phyloP scores from a whole-genome alignment of 2,113 vertebrate species.

The Halichoeres trimaculatus region DNA sequence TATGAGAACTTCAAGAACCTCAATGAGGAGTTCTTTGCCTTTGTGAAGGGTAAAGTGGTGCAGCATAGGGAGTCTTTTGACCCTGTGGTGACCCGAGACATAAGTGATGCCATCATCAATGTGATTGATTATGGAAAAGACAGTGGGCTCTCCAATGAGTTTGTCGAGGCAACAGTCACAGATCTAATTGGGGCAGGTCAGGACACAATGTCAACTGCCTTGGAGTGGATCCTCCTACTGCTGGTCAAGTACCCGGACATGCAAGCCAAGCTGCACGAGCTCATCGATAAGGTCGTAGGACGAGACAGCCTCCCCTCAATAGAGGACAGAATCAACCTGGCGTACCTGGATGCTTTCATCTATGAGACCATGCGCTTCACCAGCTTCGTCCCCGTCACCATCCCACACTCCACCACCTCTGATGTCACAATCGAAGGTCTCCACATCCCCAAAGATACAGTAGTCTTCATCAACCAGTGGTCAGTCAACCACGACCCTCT shows the following conservation, averaged over 20 bases:
- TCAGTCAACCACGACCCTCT: slow-evolving; percentile 88
- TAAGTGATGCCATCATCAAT: slow-evolving; percentile 86
- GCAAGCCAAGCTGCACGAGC: slow-evolving; percentile 82
- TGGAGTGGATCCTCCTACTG: slow-evolving; percentile 88
- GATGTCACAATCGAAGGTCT: slow-evolving; percentile 87
- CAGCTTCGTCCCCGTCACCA: slow-evolving; percentile 90
- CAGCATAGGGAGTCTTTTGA: slow-evolving; percentile 85
- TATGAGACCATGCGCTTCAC: slow-evolving; percentile 88
- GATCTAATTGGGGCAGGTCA: slow-evolving; percentile 90
- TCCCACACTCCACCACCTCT: slow-evolving; percentile 88
- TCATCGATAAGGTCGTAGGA: slow-evolving; percentile 87
- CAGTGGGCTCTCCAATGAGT: slow-evolving; percentile 78
- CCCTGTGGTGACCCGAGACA: slow-evolving; percentile 77
- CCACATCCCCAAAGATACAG: slow-evolving; percentile 87
- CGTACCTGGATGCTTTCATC: slow-evolving; percentile 88
- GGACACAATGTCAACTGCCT: slow-evolving; percentile 85
- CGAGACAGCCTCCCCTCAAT: slow-evolving; percentile 79
- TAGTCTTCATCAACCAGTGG: slow-evolving; percentile 92
- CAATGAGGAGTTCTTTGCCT: slow-evolving; percentile 85
- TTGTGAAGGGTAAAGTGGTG: slow-evolving; percentile 82
- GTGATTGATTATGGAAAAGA: slow-evolving; percentile 78
- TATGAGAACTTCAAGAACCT: slow-evolving; percentile 87
- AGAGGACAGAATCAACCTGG: slow-evolving; percentile 80
- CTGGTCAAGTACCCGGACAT: slow-evolving; percentile 84
- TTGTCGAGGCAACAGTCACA: slow-evolving; percentile 84